A percentile compares a stretch with the other conserved stretches of the same genome.
Conservation (phyloP, 2,888 invertebrate genomes). For the Petrolisthes manimaculis region DNA sequence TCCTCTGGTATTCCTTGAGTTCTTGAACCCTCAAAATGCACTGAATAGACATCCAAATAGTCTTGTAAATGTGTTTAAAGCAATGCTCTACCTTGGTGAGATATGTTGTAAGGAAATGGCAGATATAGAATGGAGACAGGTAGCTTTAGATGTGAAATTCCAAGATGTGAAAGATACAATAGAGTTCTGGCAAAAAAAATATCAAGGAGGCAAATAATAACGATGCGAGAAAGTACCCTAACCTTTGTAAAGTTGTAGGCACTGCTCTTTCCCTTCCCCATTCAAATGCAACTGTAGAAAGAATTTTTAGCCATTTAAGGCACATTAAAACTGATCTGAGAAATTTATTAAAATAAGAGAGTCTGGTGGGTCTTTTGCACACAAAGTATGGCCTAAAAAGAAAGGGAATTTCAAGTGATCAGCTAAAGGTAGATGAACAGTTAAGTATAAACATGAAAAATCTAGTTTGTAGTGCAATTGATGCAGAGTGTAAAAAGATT, state of each 20-base stretch:
- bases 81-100: conserved; percentile 10
- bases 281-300: conserved; percentile 20
- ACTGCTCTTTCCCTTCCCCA: conserved; percentile 17
- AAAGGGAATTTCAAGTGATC: background rate
- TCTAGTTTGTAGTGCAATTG: background rate
- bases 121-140: conserved; percentile 25
- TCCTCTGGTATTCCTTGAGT: conserved; percentile 8
- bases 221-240: conserved; percentile 2
- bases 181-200: conserved; percentile 12
- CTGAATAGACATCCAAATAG: conserved; percentile 7
- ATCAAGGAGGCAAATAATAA: background rate
- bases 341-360: conserved; percentile 11
- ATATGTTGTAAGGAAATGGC: conserved; percentile 18
- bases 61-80: conserved; percentile 12
- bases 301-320: conserved; percentile 24
- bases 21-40: conserved; percentile 32
- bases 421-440: background rate
- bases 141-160: conserved; percentile 18
- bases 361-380: background rate
- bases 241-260: conserved; percentile 20
- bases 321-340: conserved; percentile 14
- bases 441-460: background rate
- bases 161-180: conserved; percentile 23
- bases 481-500: too few species aligned
- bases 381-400: background rate